Percentiles rank a stretch among this genome's conserved stretches.
Evolutionary conservation across 1,140 invertebrate species (phyloP).

Genomic region (Spodoptera frugiperda): DNA sequence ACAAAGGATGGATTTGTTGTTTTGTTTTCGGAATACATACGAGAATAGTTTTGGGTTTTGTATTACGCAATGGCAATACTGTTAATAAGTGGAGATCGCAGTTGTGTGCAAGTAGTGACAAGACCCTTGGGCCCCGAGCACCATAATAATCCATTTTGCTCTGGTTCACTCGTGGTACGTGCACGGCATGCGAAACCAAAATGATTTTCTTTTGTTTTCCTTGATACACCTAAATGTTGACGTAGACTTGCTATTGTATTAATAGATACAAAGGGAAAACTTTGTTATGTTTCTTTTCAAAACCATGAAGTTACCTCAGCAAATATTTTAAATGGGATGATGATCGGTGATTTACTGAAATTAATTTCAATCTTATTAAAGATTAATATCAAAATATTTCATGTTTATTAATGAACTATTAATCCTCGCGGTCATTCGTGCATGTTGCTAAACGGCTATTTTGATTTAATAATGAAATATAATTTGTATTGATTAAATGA

Average conservation of each 20-base stretch:
- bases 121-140: constrained; percentile 27
- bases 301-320: too few species aligned
- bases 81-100: constrained; percentile 27
- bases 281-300: too few species aligned
- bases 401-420: constrained; percentile 19
- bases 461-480: constrained; percentile 3
- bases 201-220: constrained; percentile 31
- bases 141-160: constrained; percentile 34
- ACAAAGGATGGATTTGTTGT: constrained; percentile 23
- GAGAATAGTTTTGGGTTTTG: neutral
- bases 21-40: neutral
- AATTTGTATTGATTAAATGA: neutral
- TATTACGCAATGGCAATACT: constrained; percentile 32
- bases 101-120: constrained; percentile 25
- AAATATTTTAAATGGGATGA: too few species aligned
- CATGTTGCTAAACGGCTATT: constrained; percentile 17
- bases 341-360: too few species aligned
- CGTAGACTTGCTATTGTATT: neutral
- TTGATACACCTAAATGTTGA: constrained; percentile 17
- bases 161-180: constrained; percentile 29
- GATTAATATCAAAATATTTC: constrained; percentile 9
- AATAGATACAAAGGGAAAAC: neutral
- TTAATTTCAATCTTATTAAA: neutral
- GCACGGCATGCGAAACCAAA: constrained; percentile 10
- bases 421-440: constrained; percentile 4